Conservation (phyloP, 2,797 vertebrate genomes). For the Coccyzus lansbergi region DNA sequence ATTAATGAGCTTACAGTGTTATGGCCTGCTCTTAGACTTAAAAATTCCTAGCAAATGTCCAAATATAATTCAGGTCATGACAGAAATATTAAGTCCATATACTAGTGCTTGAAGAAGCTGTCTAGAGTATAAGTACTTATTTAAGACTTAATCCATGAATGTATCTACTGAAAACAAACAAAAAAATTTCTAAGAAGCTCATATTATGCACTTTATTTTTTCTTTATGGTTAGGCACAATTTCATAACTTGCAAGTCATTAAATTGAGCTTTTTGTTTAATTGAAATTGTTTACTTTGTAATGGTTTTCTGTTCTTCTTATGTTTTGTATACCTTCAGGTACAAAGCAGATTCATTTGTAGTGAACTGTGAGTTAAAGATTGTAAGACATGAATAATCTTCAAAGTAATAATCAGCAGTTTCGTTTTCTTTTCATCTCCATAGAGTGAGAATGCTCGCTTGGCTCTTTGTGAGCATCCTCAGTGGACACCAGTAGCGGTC, state of each 20-base stretch:
- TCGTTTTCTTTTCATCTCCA: background rate
- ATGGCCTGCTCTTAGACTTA: background rate
- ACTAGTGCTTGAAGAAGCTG: background rate
- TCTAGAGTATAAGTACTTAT: background rate
- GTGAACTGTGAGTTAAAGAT: background rate
- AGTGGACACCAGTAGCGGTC: conserved; percentile 96
- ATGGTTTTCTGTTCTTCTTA: background rate
- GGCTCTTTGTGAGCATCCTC: conserved; percentile 95
- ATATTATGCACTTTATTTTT: background rate
- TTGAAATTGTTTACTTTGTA: background rate
- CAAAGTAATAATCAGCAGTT: background rate
- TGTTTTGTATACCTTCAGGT: background rate
- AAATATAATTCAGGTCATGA: background rate
- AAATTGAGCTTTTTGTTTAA: background rate
- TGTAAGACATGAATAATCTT: background rate
- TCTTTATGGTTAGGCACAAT: background rate
- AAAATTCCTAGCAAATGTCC: background rate
- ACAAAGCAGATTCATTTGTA: background rate
- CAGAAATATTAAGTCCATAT: background rate
- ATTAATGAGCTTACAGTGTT: background rate
- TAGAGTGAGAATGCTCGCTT: conserved; percentile 98
- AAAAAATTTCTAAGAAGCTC: background rate
- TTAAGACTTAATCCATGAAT: background rate
- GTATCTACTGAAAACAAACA: background rate
- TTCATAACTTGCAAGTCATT: background rate